These are phyloP conservation scores for Linnaemya vulpina DNA, from an alignment of 2,888 invertebrate genomes.

Conservation along the genomic window DNA sequence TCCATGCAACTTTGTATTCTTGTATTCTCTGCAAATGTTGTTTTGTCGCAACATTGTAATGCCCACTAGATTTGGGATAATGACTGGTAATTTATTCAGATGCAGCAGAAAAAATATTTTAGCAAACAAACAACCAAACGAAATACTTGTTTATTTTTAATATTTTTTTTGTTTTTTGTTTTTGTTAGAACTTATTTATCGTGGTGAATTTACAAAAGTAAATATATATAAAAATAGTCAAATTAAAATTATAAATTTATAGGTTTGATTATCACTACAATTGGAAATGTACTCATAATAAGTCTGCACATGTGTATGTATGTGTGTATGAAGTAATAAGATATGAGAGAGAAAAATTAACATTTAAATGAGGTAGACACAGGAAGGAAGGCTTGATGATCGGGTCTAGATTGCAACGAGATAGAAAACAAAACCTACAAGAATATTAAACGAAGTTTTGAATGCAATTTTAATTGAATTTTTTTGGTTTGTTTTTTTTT, in stretches of 20 bases:
- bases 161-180: neutral
- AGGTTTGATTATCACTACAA: conserved; percentile 34
- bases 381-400: neutral
- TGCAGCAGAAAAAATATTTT: conserved; percentile 1
- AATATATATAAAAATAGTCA: conserved; percentile 7
- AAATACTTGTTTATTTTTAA: conserved; percentile 26
- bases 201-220: neutral
- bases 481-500: no score
- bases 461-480: neutral
- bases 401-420: neutral
- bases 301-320: neutral
- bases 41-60: conserved; percentile 66
- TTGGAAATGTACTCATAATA: conserved; percentile 4
- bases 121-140: neutral
- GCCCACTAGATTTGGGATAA: conserved; percentile 60
- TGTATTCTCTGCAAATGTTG: conserved; percentile 8
- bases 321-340: neutral
- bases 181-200: conserved; percentile 31
- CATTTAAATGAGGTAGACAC: neutral
- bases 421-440: neutral
- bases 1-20: conserved; percentile 10
- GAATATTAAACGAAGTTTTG: neutral
- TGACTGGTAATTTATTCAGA: conserved; percentile 64
- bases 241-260: conserved; percentile 54
- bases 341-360: neutral